Percentiles rank a stretch among this genome's conserved stretches.
phyloP scores from a whole-genome alignment of 2,797 vertebrate genomes.

The Sparidentex hasta region DNA sequence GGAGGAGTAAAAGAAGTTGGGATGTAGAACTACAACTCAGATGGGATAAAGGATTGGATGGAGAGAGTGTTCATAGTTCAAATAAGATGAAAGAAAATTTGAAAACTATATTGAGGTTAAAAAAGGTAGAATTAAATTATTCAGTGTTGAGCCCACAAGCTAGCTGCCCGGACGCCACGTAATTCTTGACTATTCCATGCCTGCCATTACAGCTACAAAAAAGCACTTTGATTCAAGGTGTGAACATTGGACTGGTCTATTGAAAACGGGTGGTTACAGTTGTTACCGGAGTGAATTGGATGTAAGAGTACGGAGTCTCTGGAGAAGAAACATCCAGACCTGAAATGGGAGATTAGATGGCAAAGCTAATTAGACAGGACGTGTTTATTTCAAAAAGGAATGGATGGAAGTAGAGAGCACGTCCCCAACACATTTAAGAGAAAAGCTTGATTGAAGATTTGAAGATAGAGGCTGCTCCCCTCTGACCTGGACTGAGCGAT shows the following conservation, averaged over 20 bases:
- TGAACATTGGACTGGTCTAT: neutral
- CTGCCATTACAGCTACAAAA: neutral
- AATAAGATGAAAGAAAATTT: neutral
- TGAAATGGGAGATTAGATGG: neutral
- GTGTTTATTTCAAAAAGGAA: no score
- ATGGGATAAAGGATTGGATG: constrained; percentile 5
- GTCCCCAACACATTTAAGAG: neutral
- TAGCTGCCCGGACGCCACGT: neutral
- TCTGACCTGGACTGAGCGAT: constrained; percentile 9
- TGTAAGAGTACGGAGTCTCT: neutral
- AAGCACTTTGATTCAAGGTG: constrained; percentile 4
- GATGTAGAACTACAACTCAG: constrained; percentile 23
- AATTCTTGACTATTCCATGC: neutral
- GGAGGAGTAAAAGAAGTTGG: constrained; percentile 4
- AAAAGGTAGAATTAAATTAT: neutral
- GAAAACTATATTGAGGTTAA: neutral
- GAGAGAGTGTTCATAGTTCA: neutral
- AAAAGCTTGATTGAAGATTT: neutral
- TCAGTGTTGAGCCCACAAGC: constrained; percentile 7
- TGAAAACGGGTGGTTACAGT: neutral
- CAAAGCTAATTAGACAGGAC: neutral
- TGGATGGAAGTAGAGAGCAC: neutral
- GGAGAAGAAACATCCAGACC: neutral
- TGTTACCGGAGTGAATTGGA: neutral
- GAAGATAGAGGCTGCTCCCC: neutral